Conservation (phyloP, 2,113 vertebrate species). For the Pluvianellus socialis region DNA sequence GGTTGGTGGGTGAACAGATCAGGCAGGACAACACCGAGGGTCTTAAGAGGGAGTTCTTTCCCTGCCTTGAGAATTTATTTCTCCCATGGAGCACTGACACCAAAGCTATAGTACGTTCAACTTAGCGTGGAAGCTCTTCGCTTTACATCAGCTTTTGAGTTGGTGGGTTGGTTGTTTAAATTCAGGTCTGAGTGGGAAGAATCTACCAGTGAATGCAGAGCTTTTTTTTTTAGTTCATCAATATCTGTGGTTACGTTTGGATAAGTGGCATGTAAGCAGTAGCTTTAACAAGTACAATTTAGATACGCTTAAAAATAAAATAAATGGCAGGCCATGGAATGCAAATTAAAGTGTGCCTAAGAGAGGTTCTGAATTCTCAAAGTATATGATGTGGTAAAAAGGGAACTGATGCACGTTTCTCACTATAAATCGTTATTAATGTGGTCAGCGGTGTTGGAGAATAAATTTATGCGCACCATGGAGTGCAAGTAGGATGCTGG, state of each 20-base stretch:
- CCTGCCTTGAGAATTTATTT: not conserved
- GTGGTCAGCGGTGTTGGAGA: not conserved
- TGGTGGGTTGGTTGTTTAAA: not conserved
- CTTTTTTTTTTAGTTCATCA: not conserved
- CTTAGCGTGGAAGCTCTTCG: not conserved
- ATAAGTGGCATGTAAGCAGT: not conserved
- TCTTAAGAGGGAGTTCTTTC: not conserved
- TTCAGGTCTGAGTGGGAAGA: not conserved
- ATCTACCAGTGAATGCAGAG: not conserved
- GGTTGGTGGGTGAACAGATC: not conserved
- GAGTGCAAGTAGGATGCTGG: not conserved
- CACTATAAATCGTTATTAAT: not conserved
- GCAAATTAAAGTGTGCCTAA: not conserved
- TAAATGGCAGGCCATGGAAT: not conserved
- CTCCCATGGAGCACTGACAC: not conserved
- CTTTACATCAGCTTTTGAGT: not conserved
- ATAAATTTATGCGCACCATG: not conserved
- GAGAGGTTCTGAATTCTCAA: not conserved
- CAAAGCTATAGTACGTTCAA: not conserved
- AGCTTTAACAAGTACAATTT: not conserved
- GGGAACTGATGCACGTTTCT: not conserved
- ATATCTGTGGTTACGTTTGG: not conserved
- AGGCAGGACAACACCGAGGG: not conserved
- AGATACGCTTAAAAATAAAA: not conserved
- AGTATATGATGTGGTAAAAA: not conserved